Evolutionary conservation across 2,797 vertebrate species (phyloP).

Genomic region (Rhinella marina): DNA sequence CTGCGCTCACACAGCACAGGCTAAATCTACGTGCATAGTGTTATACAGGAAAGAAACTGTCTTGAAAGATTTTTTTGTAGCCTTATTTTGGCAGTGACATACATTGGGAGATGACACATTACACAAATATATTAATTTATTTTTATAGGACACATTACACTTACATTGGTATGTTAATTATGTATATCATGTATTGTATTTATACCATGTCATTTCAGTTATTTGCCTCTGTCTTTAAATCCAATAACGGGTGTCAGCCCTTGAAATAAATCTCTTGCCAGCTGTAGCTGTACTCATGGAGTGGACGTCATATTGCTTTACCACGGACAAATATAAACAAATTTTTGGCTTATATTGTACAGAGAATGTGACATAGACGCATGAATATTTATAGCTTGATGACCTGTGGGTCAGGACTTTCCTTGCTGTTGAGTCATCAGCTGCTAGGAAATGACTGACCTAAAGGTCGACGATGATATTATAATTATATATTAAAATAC

Average conservation of each 20-base stretch:
- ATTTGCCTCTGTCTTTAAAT: neutral
- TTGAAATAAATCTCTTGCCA: neutral
- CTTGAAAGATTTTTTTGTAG: neutral
- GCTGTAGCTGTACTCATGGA: neutral
- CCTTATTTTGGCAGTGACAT: neutral
- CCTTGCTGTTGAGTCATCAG: neutral
- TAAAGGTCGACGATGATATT: neutral
- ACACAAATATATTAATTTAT: neutral
- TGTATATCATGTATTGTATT: neutral
- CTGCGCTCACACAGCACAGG: too few relatives aligned
- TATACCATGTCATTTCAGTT: neutral
- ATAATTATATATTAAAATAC: neutral
- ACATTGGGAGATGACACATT: neutral
- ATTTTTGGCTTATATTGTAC: neutral
- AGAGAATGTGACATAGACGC: neutral
- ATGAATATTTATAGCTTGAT: neutral
- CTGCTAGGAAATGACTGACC: constrained; percentile 23
- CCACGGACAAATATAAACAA: neutral
- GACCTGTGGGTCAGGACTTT: constrained; percentile 1
- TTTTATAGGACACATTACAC: neutral
- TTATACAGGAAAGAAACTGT: too few relatives aligned
- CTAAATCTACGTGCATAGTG: too few relatives aligned
- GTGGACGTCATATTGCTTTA: neutral
- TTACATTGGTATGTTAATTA: neutral
- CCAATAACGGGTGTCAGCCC: neutral